Evolutionary conservation across 2,888 invertebrate genomes (phyloP).

Genomic region (Fragum whitleyi): DNA sequence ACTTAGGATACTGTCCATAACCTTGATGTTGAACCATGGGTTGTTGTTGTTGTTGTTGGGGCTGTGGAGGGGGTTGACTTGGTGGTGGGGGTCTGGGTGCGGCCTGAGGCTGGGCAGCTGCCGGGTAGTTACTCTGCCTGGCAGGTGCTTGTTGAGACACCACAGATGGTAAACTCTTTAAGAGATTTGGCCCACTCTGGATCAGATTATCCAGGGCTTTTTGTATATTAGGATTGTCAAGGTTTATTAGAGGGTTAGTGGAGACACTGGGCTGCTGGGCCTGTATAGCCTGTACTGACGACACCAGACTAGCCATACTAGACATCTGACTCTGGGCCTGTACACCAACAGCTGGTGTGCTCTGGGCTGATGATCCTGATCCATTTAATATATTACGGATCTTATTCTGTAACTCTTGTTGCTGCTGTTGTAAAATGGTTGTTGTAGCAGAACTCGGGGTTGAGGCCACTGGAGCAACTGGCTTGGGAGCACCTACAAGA

Average conservation of each 20-base stretch:
- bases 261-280: constrained; percentile 38
- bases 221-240: constrained; percentile 85
- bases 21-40: not conserved
- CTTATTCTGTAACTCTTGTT: constrained; percentile 91
- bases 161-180: constrained; percentile 80
- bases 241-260: constrained; percentile 81
- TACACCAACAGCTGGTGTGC: constrained; percentile 22
- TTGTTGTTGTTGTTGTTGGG: constrained; percentile 22
- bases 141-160: constrained; percentile 46
- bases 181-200: constrained; percentile 84
- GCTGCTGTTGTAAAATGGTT: constrained; percentile 69
- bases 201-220: constrained; percentile 86
- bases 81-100: not conserved
- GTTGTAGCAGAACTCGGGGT: constrained; percentile 30
- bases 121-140: constrained; percentile 31
- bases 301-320: constrained; percentile 34
- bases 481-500: not conserved
- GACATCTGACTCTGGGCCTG: constrained; percentile 34
- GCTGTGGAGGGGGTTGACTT: not conserved
- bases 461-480: constrained; percentile 37
- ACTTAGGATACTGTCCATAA: constrained; percentile 20
- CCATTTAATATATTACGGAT: constrained; percentile 90
- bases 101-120: constrained; percentile 12
- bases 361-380: constrained; percentile 40
- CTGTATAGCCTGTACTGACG: constrained; percentile 9